phyloP scores from a whole-genome alignment of 2,797 vertebrate genomes.

The Neosalanx taihuensis region DNA sequence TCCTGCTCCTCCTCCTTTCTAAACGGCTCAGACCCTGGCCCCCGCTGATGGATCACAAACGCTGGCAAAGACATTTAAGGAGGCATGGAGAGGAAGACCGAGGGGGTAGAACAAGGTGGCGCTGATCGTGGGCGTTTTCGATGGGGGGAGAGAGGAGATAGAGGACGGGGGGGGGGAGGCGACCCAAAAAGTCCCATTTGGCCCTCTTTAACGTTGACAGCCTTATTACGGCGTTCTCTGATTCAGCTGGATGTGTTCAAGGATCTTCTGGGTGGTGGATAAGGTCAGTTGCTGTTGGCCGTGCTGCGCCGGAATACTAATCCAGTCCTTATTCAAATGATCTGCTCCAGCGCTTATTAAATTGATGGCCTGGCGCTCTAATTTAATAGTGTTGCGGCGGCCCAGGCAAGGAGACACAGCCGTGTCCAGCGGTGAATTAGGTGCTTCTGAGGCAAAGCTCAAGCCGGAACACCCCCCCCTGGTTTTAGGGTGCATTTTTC shows the following conservation, averaged over 20 bases:
- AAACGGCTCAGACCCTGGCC: slow-evolving; percentile 60
- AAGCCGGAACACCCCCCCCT: slow-evolving; percentile 77
- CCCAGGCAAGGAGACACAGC: slow-evolving; percentile 83
- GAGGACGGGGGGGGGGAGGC: slow-evolving; percentile 23
- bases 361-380: slow-evolving; percentile 95
- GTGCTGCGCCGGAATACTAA: slow-evolving; percentile 96
- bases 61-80: slow-evolving; percentile 59
- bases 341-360: slow-evolving; percentile 96
- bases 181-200: slow-evolving; percentile 75
- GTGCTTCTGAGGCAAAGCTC: slow-evolving; percentile 88
- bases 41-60: slow-evolving; percentile 75
- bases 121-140: too few relatives aligned
- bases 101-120: slow-evolving; percentile 20
- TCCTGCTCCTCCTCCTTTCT: slow-evolving; percentile 44
- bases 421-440: slow-evolving; percentile 86
- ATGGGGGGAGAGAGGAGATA: slow-evolving; percentile 21
- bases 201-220: slow-evolving; percentile 86
- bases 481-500: slow-evolving; percentile 79
- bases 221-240: slow-evolving; percentile 89
- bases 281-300: slow-evolving; percentile 99
- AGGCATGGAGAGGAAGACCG: slow-evolving; percentile 33
- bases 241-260: slow-evolving; percentile 96
- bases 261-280: slow-evolving; percentile 91
- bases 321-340: slow-evolving; percentile 99
- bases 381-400: slow-evolving; percentile 93